Percentiles rank a stretch among this genome's conserved stretches.
Conservation (phyloP, 92 coral and sea anemone species). For the Phenganax subtilis region DNA sequence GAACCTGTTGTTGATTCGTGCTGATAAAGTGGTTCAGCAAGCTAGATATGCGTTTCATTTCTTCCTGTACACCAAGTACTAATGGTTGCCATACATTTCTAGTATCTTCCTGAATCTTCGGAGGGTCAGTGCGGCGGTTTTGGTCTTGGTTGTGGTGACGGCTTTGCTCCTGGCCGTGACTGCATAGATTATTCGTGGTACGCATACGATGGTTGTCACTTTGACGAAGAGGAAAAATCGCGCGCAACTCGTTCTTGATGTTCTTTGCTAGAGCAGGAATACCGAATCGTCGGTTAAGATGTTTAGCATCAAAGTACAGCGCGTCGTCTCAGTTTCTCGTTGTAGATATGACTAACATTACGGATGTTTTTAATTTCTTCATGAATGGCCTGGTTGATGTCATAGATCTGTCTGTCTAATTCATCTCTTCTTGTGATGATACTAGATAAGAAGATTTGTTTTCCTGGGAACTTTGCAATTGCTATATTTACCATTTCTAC, state of each 20-base stretch:
- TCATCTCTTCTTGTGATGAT: slow-evolving; percentile 39
- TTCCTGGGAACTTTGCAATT: slow-evolving; percentile 2
- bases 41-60: neutral
- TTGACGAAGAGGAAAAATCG: neutral
- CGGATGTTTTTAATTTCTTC: slow-evolving; percentile 5
- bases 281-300: slow-evolving; percentile 15
- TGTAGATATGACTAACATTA: slow-evolving; percentile 16
- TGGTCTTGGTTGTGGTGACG: neutral
- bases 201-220: neutral
- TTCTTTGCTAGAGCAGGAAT: slow-evolving; percentile 26
- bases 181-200: neutral
- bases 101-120: neutral
- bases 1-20: neutral
- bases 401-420: slow-evolving; percentile 15
- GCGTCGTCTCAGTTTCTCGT: slow-evolving; percentile 19
- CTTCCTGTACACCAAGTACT: neutral
- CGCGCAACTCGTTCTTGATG: slow-evolving; percentile 3
- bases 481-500: slow-evolving; percentile 27
- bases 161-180: neutral
- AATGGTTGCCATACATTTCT: neutral
- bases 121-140: neutral
- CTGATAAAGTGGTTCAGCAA: neutral
- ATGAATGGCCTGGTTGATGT: neutral
- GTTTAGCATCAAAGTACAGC: slow-evolving; percentile 19
- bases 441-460: slow-evolving; percentile 15